Evolutionary conservation across 1,140 invertebrate species (phyloP).

Genomic region (Zaprionus kolodkinae): DNA sequence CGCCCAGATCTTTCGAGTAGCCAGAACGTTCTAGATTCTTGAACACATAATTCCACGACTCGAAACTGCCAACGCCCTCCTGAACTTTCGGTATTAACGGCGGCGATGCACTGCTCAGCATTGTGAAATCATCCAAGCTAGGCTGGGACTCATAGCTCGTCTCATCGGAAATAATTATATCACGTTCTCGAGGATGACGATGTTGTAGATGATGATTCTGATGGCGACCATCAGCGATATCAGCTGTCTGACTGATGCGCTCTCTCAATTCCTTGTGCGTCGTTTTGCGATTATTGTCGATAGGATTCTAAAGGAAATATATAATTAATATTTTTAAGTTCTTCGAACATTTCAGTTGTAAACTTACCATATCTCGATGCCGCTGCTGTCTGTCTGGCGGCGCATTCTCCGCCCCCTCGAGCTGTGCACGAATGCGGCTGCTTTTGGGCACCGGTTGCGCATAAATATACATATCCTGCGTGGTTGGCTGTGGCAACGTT

Average conservation of each 20-base stretch:
- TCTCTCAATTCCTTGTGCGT: constrained; percentile 79
- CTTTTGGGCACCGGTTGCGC: constrained; percentile 71
- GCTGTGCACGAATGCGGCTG: constrained; percentile 50
- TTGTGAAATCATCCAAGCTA: constrained; percentile 68
- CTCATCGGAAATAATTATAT: constrained; percentile 60
- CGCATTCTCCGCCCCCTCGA: constrained; percentile 47
- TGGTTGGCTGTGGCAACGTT: constrained; percentile 50
- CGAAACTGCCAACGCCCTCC: constrained; percentile 87
- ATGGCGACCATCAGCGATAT: constrained; percentile 30
- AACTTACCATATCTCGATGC: constrained; percentile 54
- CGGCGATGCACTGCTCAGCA: constrained; percentile 59
- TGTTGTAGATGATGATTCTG: background rate
- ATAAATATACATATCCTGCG: constrained; percentile 73
- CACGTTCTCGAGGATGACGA: constrained; percentile 40
- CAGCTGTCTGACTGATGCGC: constrained; percentile 50
- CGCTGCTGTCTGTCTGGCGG: constrained; percentile 54
- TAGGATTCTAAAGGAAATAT: constrained; percentile 52
- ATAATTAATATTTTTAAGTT: background rate
- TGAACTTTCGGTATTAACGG: constrained; percentile 76
- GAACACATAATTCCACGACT: constrained; percentile 92
- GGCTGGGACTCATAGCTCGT: constrained; percentile 82
- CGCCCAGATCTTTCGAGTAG: constrained; percentile 87
- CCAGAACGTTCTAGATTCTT: constrained; percentile 90
- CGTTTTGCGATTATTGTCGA: constrained; percentile 77
- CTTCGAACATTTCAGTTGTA: background rate